These are phyloP conservation scores for Dendronephthya gigantea DNA, from an alignment of 64 coral and sea anemone genomes.

Conservation along the genomic window DNA sequence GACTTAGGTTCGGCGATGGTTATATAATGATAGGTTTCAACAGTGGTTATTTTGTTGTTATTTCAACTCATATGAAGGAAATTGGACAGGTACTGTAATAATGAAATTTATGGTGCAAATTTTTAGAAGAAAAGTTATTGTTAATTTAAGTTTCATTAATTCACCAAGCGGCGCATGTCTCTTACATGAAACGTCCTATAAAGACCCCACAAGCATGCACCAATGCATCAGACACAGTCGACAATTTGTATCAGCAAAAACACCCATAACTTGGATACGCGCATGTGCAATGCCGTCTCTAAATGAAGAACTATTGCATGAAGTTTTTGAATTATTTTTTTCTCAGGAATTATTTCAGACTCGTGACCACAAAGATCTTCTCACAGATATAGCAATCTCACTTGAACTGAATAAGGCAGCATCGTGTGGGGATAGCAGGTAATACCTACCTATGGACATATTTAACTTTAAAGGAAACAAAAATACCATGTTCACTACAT, in stretches of 20 bases:
- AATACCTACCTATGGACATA: background rate
- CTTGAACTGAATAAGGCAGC: slow-evolving; percentile 83
- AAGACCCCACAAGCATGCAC: too few relatives aligned
- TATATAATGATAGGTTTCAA: slow-evolving; percentile 91
- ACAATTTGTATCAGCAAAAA: too few relatives aligned
- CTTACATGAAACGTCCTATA: too few relatives aligned
- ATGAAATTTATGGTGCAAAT: background rate
- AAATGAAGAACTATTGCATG: too few relatives aligned
- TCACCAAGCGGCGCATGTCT: too few relatives aligned
- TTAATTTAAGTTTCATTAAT: too few relatives aligned
- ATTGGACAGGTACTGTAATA: slow-evolving; percentile 86
- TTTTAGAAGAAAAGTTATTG: too few relatives aligned
- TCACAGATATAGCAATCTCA: slow-evolving; percentile 90
- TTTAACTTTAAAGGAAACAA: too few relatives aligned
- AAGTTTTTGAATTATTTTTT: background rate
- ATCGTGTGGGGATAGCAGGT: slow-evolving; percentile 95
- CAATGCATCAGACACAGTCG: too few relatives aligned
- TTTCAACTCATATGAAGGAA: slow-evolving; percentile 97
- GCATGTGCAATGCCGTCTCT: too few relatives aligned
- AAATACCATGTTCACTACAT: too few relatives aligned
- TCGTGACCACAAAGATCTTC: slow-evolving; percentile 81
- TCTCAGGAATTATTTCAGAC: slow-evolving; percentile 87
- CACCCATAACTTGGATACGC: too few relatives aligned
- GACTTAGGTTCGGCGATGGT: slow-evolving; percentile 97
- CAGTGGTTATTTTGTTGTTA: slow-evolving; percentile 88